phyloP scores from a whole-genome alignment of 1,140 invertebrate species.

The Drosophila repleta region DNA sequence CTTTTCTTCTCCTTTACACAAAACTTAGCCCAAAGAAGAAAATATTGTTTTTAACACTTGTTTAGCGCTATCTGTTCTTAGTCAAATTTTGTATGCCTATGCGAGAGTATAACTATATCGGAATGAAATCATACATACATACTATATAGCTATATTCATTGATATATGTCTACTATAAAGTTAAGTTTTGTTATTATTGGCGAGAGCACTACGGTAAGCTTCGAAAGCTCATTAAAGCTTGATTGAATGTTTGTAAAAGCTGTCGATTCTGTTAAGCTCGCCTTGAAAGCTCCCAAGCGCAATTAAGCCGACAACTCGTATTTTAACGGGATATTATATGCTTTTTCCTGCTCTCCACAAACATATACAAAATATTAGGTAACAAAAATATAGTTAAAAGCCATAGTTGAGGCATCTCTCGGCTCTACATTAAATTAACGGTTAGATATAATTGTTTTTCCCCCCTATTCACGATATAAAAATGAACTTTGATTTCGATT shows the following conservation, averaged over 20 bases:
- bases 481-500: too few species aligned
- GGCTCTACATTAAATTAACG: too few species aligned
- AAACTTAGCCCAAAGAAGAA: too few species aligned
- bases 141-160: neutral
- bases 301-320: neutral
- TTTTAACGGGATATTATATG: too few species aligned
- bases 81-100: slow-evolving; percentile 18
- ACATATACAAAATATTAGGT: too few species aligned
- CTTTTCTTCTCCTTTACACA: too few species aligned
- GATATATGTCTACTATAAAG: neutral
- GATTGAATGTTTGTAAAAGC: neutral
- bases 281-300: neutral
- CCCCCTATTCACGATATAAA: too few species aligned
- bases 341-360: too few species aligned
- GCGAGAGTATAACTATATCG: slow-evolving; percentile 6
- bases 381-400: too few species aligned
- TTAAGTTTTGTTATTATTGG: neutral
- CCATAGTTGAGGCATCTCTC: too few species aligned
- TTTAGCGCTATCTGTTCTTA: neutral
- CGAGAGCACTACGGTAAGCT: neutral
- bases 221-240: neutral
- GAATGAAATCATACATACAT: neutral
- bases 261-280: too few species aligned
- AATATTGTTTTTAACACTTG: neutral
- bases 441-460: too few species aligned